Evolutionary conservation across 1,140 invertebrate genomes (phyloP), one percentile per base, ranked within the genome.

Genomic region (Coptotermes formosanus): DNA sequence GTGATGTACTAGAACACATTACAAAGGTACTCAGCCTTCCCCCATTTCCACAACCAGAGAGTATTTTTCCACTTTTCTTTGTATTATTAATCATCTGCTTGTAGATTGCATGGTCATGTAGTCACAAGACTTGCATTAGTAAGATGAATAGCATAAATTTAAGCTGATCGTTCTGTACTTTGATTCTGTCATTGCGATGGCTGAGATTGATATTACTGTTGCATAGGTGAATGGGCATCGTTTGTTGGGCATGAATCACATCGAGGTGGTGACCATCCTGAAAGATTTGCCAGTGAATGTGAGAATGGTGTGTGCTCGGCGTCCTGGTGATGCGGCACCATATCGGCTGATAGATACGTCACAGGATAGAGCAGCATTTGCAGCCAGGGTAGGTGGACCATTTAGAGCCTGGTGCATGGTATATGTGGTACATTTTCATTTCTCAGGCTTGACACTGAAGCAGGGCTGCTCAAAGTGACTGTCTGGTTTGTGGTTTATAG

Each of bases 261-360:
- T 98, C 90, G 98, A 99, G 91, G 98, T 99, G 86, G 98, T 99
- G 84, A 95, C 95, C 86, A 98, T 98, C 89, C 92, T 99, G 30
- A 99, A 99, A 92, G 98, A 99, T 90, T 92, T 99, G 87, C 98
- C 98, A 2, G 93, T 97, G 89, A 94, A 97, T 91, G 98, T 99
- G 83, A 94, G 97, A 89, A 96, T 99, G 94, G 97, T 99, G 82
- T 99, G 97, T 91, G 94, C 96, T 64, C 95, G 98, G 30, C 87
- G 75, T 25, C 85, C 82, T 84, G 86, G 88, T 89, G 88, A 89
- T 88, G 92, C 93, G 12, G 91, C 92, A n/a, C 92, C 94, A 85
- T 92, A 91, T 45, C 90, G 93, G 48, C 91, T 96, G 3, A 95
- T 96, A 84, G 94, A 94, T 89, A 94, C 94, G 23, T 91, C 93